Evolutionary conservation across 1,140 invertebrate species (phyloP), one percentile per base, ranked within the genome.

Genomic region (Diabrotica undecimpunctata): DNA sequence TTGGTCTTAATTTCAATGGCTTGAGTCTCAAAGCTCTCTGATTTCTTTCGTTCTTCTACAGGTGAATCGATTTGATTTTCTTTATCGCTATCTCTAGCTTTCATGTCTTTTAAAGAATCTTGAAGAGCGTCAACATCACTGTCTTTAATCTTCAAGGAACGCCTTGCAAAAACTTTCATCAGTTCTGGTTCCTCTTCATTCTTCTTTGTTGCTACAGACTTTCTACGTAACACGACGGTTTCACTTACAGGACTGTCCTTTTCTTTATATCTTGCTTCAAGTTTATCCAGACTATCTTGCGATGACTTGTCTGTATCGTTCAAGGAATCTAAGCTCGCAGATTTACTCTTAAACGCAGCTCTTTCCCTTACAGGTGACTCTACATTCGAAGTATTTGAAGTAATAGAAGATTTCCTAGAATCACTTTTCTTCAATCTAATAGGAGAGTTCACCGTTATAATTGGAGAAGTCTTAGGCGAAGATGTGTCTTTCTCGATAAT

Each of bases 151-250:
- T 92, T 92, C 0, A 92, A 79, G 4, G 90, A 92, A 61, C 89
- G 79, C 50, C 90, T 79, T 0, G 89, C 89, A 75, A 92, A 92
- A 0, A 92, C 90, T 80, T 91, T 90, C 83, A 91, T 87, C 35
- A 92, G 75, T 75, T 92, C 90, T 0, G 89, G 89, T 76, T 89
- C 87, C 53, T 89, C 86, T 61, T 89, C 87, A 37, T 74, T 70
- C 77, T 80, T 66, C 69, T 77, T 70, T 59, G 76, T 73, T 65
- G 81, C 83, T 76, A 72, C 77, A 61, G 78, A 86, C 79, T 82
- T 88, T 77, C 78, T 86, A 74, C 76, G 82, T 77, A 83, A 78
- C 75, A 82, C 83, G 68, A 81, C 82, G 50, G 78, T 75, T 12
- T 74, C 70, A 13, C 52, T 61, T 9, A 52, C 54, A 7, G 54